Evolutionary conservation across 2,888 invertebrate species (phyloP).

Genomic region (Pollenia labialis): DNA sequence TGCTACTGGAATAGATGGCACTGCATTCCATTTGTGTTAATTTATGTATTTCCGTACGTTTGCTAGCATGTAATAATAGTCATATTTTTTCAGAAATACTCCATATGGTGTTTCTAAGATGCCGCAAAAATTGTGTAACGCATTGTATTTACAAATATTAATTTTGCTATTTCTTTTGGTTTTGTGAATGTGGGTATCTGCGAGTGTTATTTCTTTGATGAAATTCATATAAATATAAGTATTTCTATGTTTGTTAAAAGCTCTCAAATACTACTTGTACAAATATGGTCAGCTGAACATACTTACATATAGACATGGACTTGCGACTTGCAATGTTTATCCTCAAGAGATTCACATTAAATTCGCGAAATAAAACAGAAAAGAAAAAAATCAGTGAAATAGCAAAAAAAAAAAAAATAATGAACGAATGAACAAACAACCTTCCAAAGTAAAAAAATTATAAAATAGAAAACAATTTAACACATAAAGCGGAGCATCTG

Average conservation of each 20-base stretch:
- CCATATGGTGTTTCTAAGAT: slow-evolving; percentile 36
- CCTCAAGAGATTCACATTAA: slow-evolving; percentile 49
- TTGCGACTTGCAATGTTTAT: slow-evolving; percentile 26
- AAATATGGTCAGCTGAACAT: slow-evolving; percentile 24
- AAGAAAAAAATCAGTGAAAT: not conserved
- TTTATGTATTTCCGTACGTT: slow-evolving; percentile 1
- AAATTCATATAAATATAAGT: not conserved
- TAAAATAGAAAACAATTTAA: not conserved
- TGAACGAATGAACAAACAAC: slow-evolving; percentile 24
- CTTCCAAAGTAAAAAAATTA: slow-evolving; percentile 15
- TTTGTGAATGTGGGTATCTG: not conserved
- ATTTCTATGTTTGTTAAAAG: not conserved
- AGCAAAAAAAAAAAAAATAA: not conserved
- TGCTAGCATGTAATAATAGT: not conserved
- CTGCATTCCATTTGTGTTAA: slow-evolving; percentile 8
- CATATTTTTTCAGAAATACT: slow-evolving; percentile 33
- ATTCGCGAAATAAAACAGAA: not conserved
- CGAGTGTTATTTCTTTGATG: not conserved
- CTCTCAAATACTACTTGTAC: slow-evolving; percentile 6
- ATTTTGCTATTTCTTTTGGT: slow-evolving; percentile 3
- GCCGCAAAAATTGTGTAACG: slow-evolving; percentile 40
- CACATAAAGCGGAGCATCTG: slow-evolving; percentile 29
- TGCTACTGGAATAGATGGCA: not conserved
- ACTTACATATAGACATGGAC: not conserved
- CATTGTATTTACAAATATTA: slow-evolving; percentile 26